Conservation (phyloP, 2,888 invertebrate genomes). For the Euplagia quadripunctaria region DNA sequence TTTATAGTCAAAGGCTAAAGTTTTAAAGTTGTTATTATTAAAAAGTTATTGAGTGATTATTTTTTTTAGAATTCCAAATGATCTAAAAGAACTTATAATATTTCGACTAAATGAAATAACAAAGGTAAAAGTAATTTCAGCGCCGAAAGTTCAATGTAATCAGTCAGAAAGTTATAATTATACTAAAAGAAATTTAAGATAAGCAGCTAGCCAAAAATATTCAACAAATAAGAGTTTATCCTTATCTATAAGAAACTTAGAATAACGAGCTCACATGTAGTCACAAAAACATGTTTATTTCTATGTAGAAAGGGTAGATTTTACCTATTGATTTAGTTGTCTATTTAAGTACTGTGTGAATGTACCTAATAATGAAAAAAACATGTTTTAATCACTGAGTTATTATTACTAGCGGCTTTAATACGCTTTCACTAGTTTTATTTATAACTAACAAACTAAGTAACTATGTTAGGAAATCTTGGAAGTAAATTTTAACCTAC, state of each 20-base stretch:
- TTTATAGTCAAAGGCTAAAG: too few species aligned
- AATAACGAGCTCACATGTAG: slow-evolving; percentile 39
- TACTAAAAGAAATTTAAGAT: slow-evolving; percentile 18
- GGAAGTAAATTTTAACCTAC: too few species aligned
- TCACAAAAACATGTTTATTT: slow-evolving; percentile 54
- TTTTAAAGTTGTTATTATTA: background rate
- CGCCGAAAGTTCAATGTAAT: background rate
- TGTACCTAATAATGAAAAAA: background rate
- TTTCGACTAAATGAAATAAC: slow-evolving; percentile 7
- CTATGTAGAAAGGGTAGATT: slow-evolving; percentile 25
- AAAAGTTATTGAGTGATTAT: background rate
- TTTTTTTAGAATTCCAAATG: background rate
- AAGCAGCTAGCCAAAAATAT: slow-evolving; percentile 33
- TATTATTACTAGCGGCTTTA: too few species aligned
- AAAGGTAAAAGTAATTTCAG: background rate
- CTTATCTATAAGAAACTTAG: slow-evolving; percentile 49
- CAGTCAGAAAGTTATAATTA: slow-evolving; percentile 20
- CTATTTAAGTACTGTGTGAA: background rate
- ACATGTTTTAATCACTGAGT: too few species aligned
- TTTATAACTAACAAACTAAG: too few species aligned
- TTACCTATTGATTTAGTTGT: slow-evolving; percentile 22
- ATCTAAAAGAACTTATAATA: background rate
- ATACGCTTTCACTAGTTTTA: too few species aligned
- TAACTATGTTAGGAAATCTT: too few species aligned
- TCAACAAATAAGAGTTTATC: slow-evolving; percentile 50